phyloP scores from a whole-genome alignment of 2,888 invertebrate species.

The Amiota minor region DNA sequence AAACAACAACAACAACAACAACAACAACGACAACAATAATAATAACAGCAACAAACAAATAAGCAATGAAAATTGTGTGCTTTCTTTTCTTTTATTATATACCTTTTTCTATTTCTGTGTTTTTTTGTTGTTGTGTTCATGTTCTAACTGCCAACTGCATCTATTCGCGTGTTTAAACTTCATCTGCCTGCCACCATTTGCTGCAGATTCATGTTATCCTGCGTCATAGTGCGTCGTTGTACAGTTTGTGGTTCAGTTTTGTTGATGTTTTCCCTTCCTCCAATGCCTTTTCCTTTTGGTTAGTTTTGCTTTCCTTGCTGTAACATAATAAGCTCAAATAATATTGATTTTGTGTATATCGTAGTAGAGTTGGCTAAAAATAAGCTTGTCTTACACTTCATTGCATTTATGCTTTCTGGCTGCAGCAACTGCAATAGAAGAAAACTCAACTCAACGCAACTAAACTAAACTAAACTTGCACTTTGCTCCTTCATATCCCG shows the following conservation, averaged over 20 bases:
- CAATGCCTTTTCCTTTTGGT: not conserved
- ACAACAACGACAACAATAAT: conserved; percentile 40
- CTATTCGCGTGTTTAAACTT: conserved; percentile 12
- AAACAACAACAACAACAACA: not conserved
- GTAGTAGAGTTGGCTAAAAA: not conserved
- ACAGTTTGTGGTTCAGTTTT: not conserved
- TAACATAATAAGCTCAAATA: conserved; percentile 17
- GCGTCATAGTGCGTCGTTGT: not conserved
- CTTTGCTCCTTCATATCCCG: no score
- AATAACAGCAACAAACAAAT: conserved; percentile 50
- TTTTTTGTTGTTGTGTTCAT: no score
- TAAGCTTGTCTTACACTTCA: conserved; percentile 49
- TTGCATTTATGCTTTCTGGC: conserved; percentile 40
- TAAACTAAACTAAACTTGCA: no score
- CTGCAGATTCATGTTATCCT: not conserved
- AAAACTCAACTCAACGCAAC: no score
- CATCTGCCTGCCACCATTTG: conserved; percentile 4
- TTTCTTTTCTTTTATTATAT: not conserved
- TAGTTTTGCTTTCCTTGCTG: not conserved
- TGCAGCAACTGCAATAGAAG: not conserved
- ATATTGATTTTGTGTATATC: conserved; percentile 29
- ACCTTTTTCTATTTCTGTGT: no score
- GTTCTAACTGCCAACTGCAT: not conserved
- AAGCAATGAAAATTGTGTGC: conserved; percentile 22
- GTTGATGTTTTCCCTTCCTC: not conserved